These are phyloP conservation scores for Lates japonicus DNA, from an alignment of 2,797 vertebrate species.

Conservation along the genomic window DNA sequence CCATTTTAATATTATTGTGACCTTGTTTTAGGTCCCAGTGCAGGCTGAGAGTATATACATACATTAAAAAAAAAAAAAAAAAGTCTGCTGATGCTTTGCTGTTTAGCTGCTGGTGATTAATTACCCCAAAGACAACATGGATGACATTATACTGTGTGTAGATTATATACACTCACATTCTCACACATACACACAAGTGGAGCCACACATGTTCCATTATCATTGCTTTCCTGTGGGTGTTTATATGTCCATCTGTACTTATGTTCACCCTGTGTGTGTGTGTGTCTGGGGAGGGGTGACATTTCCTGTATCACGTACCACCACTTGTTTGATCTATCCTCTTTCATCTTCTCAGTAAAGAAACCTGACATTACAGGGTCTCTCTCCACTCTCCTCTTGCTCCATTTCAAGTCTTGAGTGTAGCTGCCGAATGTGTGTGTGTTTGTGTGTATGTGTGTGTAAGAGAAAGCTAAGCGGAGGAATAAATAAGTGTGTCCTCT, in stretches of 20 bases:
- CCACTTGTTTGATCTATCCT: slow-evolving; percentile 80
- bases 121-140: slow-evolving; percentile 54
- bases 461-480: slow-evolving; percentile 49
- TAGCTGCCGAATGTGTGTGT: slow-evolving; percentile 7
- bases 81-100: slow-evolving; percentile 10
- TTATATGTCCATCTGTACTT: slow-evolving; percentile 40
- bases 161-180: slow-evolving; percentile 6
- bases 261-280: background rate
- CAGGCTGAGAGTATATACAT: slow-evolving; percentile 18
- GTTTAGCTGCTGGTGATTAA: slow-evolving; percentile 63
- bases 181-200: slow-evolving; percentile 31
- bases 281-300: slow-evolving; percentile 62
- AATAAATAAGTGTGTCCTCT: slow-evolving; percentile 67
- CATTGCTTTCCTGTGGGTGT: slow-evolving; percentile 27
- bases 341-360: slow-evolving; percentile 84
- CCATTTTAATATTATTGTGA: slow-evolving; percentile 46
- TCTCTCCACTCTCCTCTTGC: slow-evolving; percentile 62
- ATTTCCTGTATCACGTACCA: slow-evolving; percentile 78
- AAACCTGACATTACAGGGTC: slow-evolving; percentile 78
- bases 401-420: slow-evolving; percentile 55
- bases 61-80: background rate
- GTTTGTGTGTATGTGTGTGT: slow-evolving; percentile 11
- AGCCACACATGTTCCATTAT: slow-evolving; percentile 33
- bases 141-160: slow-evolving; percentile 23
- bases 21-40: slow-evolving; percentile 53